Base-by-base conservation (phyloP, 2,797 vertebrate species). In the Brotula barbata region DNA sequence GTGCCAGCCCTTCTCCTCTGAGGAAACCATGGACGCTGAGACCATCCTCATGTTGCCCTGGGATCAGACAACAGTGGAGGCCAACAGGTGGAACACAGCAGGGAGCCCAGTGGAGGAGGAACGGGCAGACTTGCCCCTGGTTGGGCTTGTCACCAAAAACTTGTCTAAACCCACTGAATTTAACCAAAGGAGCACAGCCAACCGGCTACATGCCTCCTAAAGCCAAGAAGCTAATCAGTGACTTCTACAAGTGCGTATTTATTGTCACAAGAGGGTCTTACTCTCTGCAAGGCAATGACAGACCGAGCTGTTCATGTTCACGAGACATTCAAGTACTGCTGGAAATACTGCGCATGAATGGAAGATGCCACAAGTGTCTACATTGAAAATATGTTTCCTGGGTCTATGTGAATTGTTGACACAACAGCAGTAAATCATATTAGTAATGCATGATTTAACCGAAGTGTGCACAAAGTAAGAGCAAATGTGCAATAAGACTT, bases 201-300 rank as follows among this genome's bases (percentile, higher is more conserved):
- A 87, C 80, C 72, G 93, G 6, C 89, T 87, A 17, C 92, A 91
- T 0, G 95, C 93, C 1, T 94, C 92, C 14, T 95, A 83, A 74
- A 45, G 41, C 6, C 41, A 23, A 9, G n/a, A 1, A 20, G 13
- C 8, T 3, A 3, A n/a, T 28, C 25, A 48, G 10, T 17, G 72
- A 70, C 64, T 61, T 22, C 7, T 39, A 6, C 22, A 28, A 7
- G 8, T 16, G 59, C 1, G 39, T 70, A 60, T 74, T 77, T 47
- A 74, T 70, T 46, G n/a, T 7, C 8, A 22, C 25, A 28, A 4
- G 25, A 28, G 4, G 25, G 4, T 8, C 8, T 28, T 8, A 28
- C 4, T 4, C 25, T 4, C 25, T 28, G 25, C 8, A 4, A 28
- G 25, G 8, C 4, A 64, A 44, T 20, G 48, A 49, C 13, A 39